Percentiles rank a stretch among this genome's conserved stretches.
These are phyloP conservation scores for Cataglyphis albicans DNA, from an alignment of 2,888 invertebrate species.

Conservation along the genomic window DNA sequence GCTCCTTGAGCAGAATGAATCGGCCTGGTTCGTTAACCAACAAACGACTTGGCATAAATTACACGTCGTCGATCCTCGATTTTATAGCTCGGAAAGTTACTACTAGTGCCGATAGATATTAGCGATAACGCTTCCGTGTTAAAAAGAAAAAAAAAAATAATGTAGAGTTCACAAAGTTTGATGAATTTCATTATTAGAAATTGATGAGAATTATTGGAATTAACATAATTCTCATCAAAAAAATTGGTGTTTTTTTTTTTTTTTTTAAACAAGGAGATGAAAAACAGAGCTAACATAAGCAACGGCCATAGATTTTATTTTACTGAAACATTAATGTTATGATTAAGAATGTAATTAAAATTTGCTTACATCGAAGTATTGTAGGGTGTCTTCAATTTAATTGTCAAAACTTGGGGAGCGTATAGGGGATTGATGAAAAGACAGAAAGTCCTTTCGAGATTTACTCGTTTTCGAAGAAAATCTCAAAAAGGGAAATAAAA, in stretches of 20 bases:
- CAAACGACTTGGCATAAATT: background rate
- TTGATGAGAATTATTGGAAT: background rate
- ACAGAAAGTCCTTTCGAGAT: too few relatives aligned
- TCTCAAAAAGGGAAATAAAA: too few relatives aligned
- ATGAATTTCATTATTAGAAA: background rate
- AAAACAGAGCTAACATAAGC: background rate
- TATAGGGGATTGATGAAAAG: too few relatives aligned
- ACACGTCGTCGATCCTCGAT: background rate
- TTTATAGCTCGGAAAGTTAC: background rate
- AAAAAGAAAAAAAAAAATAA: background rate
- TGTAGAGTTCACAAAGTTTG: background rate
- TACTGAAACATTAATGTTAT: background rate
- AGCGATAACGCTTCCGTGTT: background rate
- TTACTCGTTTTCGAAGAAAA: too few relatives aligned
- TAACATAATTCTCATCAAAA: background rate
- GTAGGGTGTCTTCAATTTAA: too few relatives aligned
- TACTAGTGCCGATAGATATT: background rate
- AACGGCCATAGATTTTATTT: background rate
- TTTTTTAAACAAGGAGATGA: background rate
- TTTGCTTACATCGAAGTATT: background rate
- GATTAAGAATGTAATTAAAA: background rate
- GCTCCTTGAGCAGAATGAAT: conserved; percentile 8
- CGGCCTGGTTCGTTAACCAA: conserved; percentile 18
- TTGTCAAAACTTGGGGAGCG: too few relatives aligned
- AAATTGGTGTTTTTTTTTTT: too few relatives aligned